Evolutionary conservation across 1,140 invertebrate species (phyloP), one percentile per base, ranked within the genome.

Genomic region (Ladona fulva): DNA sequence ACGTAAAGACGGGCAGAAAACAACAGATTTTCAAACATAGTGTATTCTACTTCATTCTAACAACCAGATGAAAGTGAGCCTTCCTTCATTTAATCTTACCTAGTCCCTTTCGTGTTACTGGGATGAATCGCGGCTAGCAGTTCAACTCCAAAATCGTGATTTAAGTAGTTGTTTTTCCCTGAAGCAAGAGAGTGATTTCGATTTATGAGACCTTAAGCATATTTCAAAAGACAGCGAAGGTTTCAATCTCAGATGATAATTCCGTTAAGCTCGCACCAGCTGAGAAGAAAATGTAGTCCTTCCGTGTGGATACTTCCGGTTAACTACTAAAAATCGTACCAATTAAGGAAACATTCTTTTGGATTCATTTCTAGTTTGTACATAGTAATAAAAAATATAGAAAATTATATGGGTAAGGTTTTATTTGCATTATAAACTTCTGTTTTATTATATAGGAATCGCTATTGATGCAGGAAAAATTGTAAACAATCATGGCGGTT

Each of bases 1-100:
- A 37, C 8, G 8, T 8, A 8, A 5, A 37, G 3, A 37, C 8
- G 3, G 8, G 8, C 29, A 5, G 8, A 8, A 8, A 37, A 37
- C 29, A 37, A 37, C 8, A 37, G 8, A 5, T 37, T 37, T 37
- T 37, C 8, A 37, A 37, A 5, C 8, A 8, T 8, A 37, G 29
- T 37, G 8, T 5, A 37, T 5, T 8, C 8, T 8, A 37, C 29
- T 37, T 5, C 29, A 37, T 66, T 66, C n/a, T 66, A 16, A 19
- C 52, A 19, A 66, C 52, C 52, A 19, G 52, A 66, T 12, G 52
- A 66, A 37, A 5, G 29, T 37, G 29, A 37, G 8, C 12, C 52
- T 66, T 66, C n/a, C 52, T 66, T 66, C n/a, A 66, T 66, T 66
- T 66, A 66, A 66, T 66, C 52, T 66, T 66, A 66, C 52, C 52